These are phyloP conservation scores for Nerophis lumbriciformis DNA, from an alignment of 2,113 vertebrate species.

Conservation along the genomic window DNA sequence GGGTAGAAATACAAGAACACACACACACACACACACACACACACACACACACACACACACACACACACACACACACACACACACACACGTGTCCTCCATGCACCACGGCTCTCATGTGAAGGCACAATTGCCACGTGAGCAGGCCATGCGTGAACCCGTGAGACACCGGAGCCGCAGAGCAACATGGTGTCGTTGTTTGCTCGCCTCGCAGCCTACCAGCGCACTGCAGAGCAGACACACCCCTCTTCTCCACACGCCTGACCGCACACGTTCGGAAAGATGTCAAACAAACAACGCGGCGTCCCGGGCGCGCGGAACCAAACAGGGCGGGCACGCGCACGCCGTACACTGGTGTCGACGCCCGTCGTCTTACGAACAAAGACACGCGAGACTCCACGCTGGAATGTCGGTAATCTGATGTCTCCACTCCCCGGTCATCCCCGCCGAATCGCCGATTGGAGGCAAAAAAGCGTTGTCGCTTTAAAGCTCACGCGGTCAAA, in stretches of 20 bases:
- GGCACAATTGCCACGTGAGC: conserved; percentile 1
- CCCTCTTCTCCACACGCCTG: conserved; percentile 53
- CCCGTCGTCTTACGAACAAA: conserved; percentile 32
- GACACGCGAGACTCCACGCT: background rate
- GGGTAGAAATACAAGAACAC: too few relatives aligned
- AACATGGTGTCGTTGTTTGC: conserved; percentile 4
- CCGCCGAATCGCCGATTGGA: conserved; percentile 6
- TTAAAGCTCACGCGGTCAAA: conserved; percentile 77
- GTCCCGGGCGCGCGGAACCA: background rate
- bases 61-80: background rate
- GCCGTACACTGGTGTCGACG: conserved; percentile 1
- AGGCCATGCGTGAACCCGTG: background rate
- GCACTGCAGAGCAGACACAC: conserved; percentile 68
- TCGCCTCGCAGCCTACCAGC: conserved; percentile 55
- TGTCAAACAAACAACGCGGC: conserved; percentile 28
- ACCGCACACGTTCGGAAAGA: conserved; percentile 42
- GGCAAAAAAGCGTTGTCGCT: conserved; percentile 48
- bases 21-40: too few relatives aligned
- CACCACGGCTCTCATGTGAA: conserved; percentile 13
- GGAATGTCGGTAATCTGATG: conserved; percentile 11
- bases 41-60: too few relatives aligned
- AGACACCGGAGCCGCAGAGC: too few relatives aligned
- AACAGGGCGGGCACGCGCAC: background rate
- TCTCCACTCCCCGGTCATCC: conserved; percentile 7
- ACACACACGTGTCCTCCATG: conserved; percentile 2